Evolutionary conservation across 2,888 invertebrate genomes (phyloP), one percentile per base, ranked within the genome.

Genomic region (Drosophila histrio): DNA sequence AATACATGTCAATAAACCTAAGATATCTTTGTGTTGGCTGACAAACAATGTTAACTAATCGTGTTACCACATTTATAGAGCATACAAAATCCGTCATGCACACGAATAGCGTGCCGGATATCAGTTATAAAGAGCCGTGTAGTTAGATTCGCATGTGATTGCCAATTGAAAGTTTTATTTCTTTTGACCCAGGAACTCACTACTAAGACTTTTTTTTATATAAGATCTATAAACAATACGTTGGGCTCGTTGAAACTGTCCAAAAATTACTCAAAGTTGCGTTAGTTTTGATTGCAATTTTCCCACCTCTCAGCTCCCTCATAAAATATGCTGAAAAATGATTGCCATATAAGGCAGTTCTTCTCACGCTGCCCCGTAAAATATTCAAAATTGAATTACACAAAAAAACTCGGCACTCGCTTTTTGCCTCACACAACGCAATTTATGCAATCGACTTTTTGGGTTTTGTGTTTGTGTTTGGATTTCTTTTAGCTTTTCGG

Each of bases 331-430:
- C 21, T 26, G 32, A 19, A 38, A 56, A 60, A 57, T 64, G 56
- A 67, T 77, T 68, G 49, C 56, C 58, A 26, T 38, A 61, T 59
- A 61, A 54, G 22, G 62, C 30, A 46, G 61, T 82, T 82, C 82
- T 82, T 82, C 82, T 88, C 82, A 82, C 88, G 82, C 79, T 65
- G 72, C 49, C 53, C 71, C 17, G 19, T 66, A 58, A 79, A 65
- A 77, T 82, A 88, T 82, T 85, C 79, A 75, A 74, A 70, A 56
- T 72, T 54, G 59, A 81, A 75, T 87, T 85, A 56, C 88, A 56
- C 65, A 87, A 75, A 87, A 75, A 72, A 28, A 30, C 17, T 19
- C 32, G 24, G 24, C 22, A 36, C 24, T 24, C 8, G 36, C 24
- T 50, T 17, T 57, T 39, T 57, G 47, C 44, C 32, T 53, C 28